Evolutionary conservation across 2,113 vertebrate genomes (phyloP), one percentile per base, ranked within the genome.

Genomic region (Alces alces): DNA sequence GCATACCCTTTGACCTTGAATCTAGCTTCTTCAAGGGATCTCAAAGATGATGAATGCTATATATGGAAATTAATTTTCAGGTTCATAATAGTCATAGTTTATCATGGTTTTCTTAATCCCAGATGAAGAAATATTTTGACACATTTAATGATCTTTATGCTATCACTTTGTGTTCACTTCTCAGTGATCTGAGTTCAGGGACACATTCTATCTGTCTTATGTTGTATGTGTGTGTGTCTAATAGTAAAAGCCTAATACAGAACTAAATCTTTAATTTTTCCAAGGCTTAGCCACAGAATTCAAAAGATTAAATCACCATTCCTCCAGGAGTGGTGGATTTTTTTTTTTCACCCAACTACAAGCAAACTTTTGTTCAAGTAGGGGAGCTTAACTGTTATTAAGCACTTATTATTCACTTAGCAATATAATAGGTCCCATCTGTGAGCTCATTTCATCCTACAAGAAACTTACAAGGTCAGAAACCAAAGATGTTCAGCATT

Each of bases 211-310:
- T 57, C 33, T 90, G 60, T n/a, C 39, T 95, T 92, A n/a, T 76
- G 47, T 73, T 25, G 19, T 60, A 25, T 90, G 9, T 55, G 50
- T 70, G 47, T 73, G 36, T 95, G 52, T 87, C 66, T 96, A 79
- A 84, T 30, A 90, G 43, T 57, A 84, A 70, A 87, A 27, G 23
- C 61, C 36, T 90, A 97, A 85, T 93, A 94, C 80, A 94, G 70
- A 96, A 86, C 93, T 84, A 92, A 95, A 78, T 45, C 47, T 90
- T 96, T 95, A 90, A 94, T 94, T 97, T 95, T 94, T 95, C 70
- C 88, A 39, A 94, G 82, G 93, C 94, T 96, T 97, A 98, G n/a
- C 23, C 52, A 79, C 50, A 64, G 61, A 96, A 87, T 95, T 94
- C 61, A 66, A 94, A 98, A 95, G 85, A 96, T 95, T 80, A 94